These are phyloP conservation scores for Streblospio benedicti DNA, from an alignment of 1,140 invertebrate species.

Conservation along the genomic window DNA sequence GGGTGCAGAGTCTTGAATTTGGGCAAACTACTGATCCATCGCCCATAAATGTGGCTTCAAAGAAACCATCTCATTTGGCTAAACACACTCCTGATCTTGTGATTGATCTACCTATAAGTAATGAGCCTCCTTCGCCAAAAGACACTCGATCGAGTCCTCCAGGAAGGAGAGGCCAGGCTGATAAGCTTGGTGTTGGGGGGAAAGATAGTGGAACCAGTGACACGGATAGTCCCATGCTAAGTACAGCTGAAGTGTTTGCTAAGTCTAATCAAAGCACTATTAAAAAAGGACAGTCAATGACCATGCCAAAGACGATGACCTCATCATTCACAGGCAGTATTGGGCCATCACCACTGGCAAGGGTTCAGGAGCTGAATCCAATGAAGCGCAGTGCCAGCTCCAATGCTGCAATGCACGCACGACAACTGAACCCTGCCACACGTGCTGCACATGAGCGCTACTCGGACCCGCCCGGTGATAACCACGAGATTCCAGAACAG, in stretches of 20 bases:
- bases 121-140: slow-evolving; percentile 23
- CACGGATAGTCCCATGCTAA: slow-evolving; percentile 34
- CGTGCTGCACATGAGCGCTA: no score
- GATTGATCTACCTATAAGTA: slow-evolving; percentile 65
- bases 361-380: no score
- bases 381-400: no score
- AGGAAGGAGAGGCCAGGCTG: slow-evolving; percentile 24
- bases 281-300: slow-evolving; percentile 60
- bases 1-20: slow-evolving; percentile 36
- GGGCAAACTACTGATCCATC: slow-evolving; percentile 35
- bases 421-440: no score
- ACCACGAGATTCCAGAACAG: no score
- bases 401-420: no score
- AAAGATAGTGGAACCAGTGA: no score
- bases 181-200: no score
- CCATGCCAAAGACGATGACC: no score
- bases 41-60: slow-evolving; percentile 32
- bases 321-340: no score
- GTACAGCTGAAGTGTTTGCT: slow-evolving; percentile 39
- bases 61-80: slow-evolving; percentile 28
- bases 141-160: slow-evolving; percentile 10
- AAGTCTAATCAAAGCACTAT: slow-evolving; percentile 65
- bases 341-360: no score
- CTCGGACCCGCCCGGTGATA: no score
- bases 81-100: slow-evolving; percentile 79